Evolutionary conservation across 2,888 invertebrate genomes (phyloP).

Genomic region (Lepidocyrtoides sp.): DNA sequence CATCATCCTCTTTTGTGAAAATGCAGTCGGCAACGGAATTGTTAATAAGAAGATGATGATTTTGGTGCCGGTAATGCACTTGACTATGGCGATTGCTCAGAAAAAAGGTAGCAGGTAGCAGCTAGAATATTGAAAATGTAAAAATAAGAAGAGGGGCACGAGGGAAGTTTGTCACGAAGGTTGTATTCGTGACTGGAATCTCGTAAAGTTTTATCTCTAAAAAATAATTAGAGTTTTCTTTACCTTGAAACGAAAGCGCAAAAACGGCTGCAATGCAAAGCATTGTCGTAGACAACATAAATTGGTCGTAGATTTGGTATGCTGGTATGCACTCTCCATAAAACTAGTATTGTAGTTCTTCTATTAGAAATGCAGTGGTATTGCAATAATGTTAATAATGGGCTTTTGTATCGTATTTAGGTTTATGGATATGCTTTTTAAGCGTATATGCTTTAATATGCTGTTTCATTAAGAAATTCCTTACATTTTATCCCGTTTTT

Average conservation of each 20-base stretch:
- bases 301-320: too few relatives aligned
- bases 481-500: background rate
- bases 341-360: too few relatives aligned
- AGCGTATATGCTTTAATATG: too few relatives aligned
- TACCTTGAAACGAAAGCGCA: conserved; percentile 32
- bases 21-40: background rate
- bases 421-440: too few relatives aligned
- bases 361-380: too few relatives aligned
- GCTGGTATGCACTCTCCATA: too few relatives aligned
- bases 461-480: background rate
- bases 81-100: background rate
- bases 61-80: background rate
- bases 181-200: conserved; percentile 50
- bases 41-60: background rate
- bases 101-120: background rate
- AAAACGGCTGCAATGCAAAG: background rate
- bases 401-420: too few relatives aligned
- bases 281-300: too few relatives aligned
- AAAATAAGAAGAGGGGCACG: background rate
- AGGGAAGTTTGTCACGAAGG: conserved; percentile 34
- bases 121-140: too few relatives aligned
- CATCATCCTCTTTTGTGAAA: background rate
- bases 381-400: too few relatives aligned
- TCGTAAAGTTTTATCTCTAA: conserved; percentile 30
- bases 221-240: conserved; percentile 47